Base-by-base conservation (phyloP, 2,888 invertebrate species). In the Serrognathus titanus region DNA sequence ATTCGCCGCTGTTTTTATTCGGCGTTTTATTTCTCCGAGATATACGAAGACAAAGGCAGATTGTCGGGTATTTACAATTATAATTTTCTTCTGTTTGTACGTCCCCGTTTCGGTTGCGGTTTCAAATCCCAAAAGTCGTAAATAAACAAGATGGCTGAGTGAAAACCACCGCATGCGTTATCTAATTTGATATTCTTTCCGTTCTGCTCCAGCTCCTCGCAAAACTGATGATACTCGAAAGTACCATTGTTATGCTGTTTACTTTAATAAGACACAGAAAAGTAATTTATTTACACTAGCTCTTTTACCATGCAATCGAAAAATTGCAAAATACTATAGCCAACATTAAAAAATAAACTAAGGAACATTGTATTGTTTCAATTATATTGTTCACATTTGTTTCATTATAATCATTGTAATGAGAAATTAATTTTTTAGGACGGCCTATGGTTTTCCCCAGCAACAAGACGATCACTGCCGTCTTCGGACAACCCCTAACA, bases 401-500 rank as follows among this genome's bases (percentile, higher is more conserved):
- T 31, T 31, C 24, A 6, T n/a, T n/a, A 5, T 31, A 3, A 1
- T 31, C 24, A 31, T 31, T 7, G 6, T 31, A 31, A 31, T 6
- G 6, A 31, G 24, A 31, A 43, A 43, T 60, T 68, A 70, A 63
- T 66, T 64, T 63, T 80, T 1, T 76, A 89, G 89, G 89, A 61
- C 81, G 82, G 53, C 89, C 89, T 57, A 83, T 85, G 67, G 85
- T 87, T 38, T 80, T 83, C 62, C 86, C 87, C 2, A 78, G 81
- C 58, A 85, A 84, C 72, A 83, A 85, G 69, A 87, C 84, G 48
- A 81, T 88, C 62, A 84, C 85, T 24, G 88, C 86, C 12, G 83
- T 86, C 67, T 84, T 85, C 55, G 89, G 89, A 36, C 85, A 86
- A 59, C 82, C 85, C 0, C 75, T 88, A 59, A 85, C 86, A 62